phyloP scores from a whole-genome alignment of 2,888 invertebrate genomes.

The Perizoma flavofasciatum region DNA sequence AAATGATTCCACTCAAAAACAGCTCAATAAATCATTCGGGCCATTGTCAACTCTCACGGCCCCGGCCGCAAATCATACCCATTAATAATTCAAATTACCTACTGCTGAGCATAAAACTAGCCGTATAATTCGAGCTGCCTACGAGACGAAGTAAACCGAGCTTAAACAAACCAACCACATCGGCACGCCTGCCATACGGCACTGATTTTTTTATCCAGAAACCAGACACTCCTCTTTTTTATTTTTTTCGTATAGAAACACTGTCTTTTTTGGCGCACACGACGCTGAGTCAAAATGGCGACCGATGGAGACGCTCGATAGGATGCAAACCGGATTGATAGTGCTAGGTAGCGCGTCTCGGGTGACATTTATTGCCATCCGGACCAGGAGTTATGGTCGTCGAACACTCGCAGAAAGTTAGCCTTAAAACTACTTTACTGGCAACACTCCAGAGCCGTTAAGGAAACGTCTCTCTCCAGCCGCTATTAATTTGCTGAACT shows the following conservation, averaged over 20 bases:
- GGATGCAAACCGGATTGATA: conserved; percentile 76
- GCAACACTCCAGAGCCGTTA: conserved; percentile 68
- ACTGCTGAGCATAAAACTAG: conserved; percentile 39
- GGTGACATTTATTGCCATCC: conserved; percentile 74
- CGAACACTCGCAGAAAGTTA: conserved; percentile 63
- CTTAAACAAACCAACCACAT: conserved; percentile 63
- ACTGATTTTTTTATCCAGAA: conserved; percentile 57
- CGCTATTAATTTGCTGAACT: conserved; percentile 70
- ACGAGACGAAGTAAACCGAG: conserved; percentile 48
- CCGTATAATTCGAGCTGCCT: conserved; percentile 37
- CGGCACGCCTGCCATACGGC: conserved; percentile 60
- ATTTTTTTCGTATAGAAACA: conserved; percentile 52
- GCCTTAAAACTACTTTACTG: conserved; percentile 72
- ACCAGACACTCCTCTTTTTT: conserved; percentile 46
- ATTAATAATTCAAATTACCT: conserved; percentile 43
- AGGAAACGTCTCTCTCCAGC: conserved; percentile 52
- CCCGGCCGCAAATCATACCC: conserved; percentile 38
- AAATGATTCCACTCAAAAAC: conserved; percentile 35
- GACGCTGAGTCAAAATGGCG: conserved; percentile 50
- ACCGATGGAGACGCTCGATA: conserved; percentile 75
- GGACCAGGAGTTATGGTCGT: conserved; percentile 63
- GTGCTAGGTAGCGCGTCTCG: conserved; percentile 63
- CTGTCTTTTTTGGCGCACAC: conserved; percentile 55
- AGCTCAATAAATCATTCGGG: conserved; percentile 35
- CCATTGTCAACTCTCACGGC: conserved; percentile 39